These are phyloP conservation scores for Lithophane socia DNA, from an alignment of 2,888 invertebrate species.

Conservation along the genomic window DNA sequence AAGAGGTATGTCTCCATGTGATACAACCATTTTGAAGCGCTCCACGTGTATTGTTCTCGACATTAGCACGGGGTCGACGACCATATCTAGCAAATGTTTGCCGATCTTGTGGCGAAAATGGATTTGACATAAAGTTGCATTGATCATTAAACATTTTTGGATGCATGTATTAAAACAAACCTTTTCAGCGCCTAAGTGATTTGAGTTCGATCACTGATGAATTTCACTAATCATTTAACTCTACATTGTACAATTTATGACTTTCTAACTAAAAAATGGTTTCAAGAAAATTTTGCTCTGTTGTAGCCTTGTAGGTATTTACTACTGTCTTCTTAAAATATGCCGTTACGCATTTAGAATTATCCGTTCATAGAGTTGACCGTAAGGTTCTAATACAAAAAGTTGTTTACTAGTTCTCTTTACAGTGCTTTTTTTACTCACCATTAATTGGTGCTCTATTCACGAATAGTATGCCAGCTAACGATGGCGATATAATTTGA, in stretches of 20 bases:
- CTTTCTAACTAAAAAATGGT: background rate
- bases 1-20: conserved; percentile 70
- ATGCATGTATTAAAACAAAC: background rate
- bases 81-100: conserved; percentile 82
- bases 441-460: conserved; percentile 18
- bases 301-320: background rate
- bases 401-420: conserved; percentile 66
- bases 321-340: conserved; percentile 16
- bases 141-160: conserved; percentile 8
- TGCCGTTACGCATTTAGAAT: conserved; percentile 51
- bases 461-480: conserved; percentile 17
- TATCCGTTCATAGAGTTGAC: conserved; percentile 52
- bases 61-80: conserved; percentile 85
- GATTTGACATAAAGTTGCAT: conserved; percentile 68
- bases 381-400: conserved; percentile 62
- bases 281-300: background rate
- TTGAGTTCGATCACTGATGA: background rate
- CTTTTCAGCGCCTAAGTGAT: background rate
- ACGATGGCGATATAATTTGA: conserved; percentile 12
- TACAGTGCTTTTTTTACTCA: conserved; percentile 10
- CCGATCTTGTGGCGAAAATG: conserved; percentile 76
- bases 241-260: background rate
- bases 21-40: conserved; percentile 76
- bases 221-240: too few relatives aligned
- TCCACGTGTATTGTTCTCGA: conserved; percentile 86